Conservation (phyloP, 2,797 vertebrate genomes). For the Chelmon rostratus region DNA sequence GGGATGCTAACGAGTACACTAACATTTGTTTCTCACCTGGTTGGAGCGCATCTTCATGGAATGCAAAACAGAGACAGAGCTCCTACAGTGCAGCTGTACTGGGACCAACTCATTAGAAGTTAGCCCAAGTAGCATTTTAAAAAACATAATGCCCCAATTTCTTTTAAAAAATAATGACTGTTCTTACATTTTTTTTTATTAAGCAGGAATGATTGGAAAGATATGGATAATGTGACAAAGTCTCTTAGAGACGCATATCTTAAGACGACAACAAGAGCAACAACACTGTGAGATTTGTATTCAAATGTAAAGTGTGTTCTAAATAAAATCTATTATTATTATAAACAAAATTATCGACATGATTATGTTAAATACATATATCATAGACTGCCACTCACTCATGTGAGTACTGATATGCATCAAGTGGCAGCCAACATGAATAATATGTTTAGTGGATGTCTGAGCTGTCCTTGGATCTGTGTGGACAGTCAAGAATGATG, state of each 20-base stretch:
- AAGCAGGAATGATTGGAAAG: background rate
- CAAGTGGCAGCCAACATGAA: background rate
- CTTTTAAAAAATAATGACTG: constrained; percentile 8
- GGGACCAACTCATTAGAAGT: constrained; percentile 31
- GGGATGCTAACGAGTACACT: constrained; percentile 27
- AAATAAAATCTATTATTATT: too few species aligned
- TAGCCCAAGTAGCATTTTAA: too few species aligned
- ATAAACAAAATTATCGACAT: too few species aligned
- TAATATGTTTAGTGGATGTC: background rate
- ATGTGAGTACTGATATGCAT: background rate
- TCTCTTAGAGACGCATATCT: background rate
- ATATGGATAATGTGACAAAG: background rate
- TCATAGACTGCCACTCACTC: background rate
- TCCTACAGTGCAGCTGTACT: constrained; percentile 1
- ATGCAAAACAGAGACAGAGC: constrained; percentile 10
- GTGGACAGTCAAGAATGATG: constrained; percentile 1
- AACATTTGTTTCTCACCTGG: constrained; percentile 36
- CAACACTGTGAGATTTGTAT: too few species aligned
- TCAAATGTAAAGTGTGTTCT: too few species aligned
- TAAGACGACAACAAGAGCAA: background rate
- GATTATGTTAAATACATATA: too few species aligned
- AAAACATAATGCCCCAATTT: constrained; percentile 4
- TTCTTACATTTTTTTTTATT: constrained; percentile 6
- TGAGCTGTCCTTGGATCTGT: constrained; percentile 17
- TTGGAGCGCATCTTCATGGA: background rate